Evolutionary conservation across 2,888 invertebrate species (phyloP), one percentile per base, ranked within the genome.

Genomic region (Pelosia muscerda): DNA sequence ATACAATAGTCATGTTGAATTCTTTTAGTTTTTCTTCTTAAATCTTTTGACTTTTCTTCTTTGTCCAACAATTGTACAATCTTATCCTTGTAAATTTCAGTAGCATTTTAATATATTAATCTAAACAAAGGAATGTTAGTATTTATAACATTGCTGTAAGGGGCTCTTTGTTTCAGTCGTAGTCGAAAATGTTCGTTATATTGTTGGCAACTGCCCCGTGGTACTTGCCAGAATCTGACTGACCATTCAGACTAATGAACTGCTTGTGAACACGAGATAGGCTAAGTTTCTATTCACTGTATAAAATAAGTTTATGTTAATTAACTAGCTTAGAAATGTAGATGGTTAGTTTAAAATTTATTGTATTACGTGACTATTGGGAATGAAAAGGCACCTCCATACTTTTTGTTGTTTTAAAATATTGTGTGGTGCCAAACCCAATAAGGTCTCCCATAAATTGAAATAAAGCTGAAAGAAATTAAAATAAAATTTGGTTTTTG

Each of bases 191-290:
- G 59, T 78, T 82, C 74, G 74, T 73, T 73, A 71, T 69, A 68
- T 72, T 76, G 81, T 82, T 85, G 85, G 82, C 84, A 85, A 80
- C 63, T 65, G 76, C 74, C 65, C 76, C 73, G 70, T 66, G 71
- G 71, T 80, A 86, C 81, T 88, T 85, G 86, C 84, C 85, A 86
- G 77, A 81, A 82, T 82, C 83, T 74, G 77, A 78, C 86, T 86
- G 88, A 86, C 88, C 87, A 84, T 88, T 87, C 85, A 82, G 81
- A 84, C 79, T 86, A 87, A 86, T 84, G 85, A 86, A 86, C 78
- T 80, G 78, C 81, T 81, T 81, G 74, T 76, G 73, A 67, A 68
- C 67, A 63, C 58, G 57, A 28, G 57, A 57, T 57, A 57, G n/a
- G 11, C 15, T 53, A 62, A 49, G 49, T 49, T 49, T 49, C 42